A percentile compares a stretch with the other conserved stretches of the same genome.
phyloP scores from a whole-genome alignment of 2,797 vertebrate genomes.

The Poecilia gillii region DNA sequence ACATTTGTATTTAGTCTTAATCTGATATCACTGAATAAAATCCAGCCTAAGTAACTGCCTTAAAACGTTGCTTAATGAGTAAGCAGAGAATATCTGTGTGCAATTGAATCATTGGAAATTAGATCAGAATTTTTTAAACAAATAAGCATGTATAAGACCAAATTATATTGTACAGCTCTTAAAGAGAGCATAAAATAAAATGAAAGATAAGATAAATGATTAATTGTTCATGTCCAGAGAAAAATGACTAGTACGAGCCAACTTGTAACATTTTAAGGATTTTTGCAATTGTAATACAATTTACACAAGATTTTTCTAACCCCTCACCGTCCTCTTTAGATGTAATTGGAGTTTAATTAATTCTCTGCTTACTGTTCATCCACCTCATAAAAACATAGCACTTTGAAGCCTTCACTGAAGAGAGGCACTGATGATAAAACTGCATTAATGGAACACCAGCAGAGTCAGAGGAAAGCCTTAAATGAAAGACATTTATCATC shows the following conservation, averaged over 20 bases:
- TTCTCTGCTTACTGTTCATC: conserved; percentile 33
- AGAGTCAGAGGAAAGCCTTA: conserved; percentile 17
- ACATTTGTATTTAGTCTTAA: not conserved
- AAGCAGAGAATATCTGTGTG: not conserved
- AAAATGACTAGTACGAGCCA: conserved; percentile 20
- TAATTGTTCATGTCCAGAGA: conserved; percentile 13
- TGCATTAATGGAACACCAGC: conserved; percentile 19
- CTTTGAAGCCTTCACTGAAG: conserved; percentile 54
- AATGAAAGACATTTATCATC: conserved; percentile 7
- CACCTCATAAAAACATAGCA: conserved; percentile 20
- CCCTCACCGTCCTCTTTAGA: not conserved
- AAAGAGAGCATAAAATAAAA: conserved; percentile 81
- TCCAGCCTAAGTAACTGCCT: not conserved
- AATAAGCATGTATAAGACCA: conserved; percentile 89
- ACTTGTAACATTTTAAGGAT: conserved; percentile 25
- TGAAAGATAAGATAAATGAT: conserved; percentile 10
- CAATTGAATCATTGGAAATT: conserved; percentile 74
- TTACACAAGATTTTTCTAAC: not conserved
- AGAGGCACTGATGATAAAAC: conserved; percentile 25
- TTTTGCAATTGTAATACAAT: conserved; percentile 16
- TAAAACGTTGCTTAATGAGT: not conserved
- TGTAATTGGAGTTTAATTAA: conserved; percentile 12
- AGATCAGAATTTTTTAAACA: conserved; percentile 84
- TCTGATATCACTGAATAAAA: not conserved
- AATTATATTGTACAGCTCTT: conserved; percentile 90